A percentile compares a stretch with the other conserved stretches of the same genome.
phyloP scores from a whole-genome alignment of 1,140 invertebrate species.

The Cheumatopsyche charites region DNA sequence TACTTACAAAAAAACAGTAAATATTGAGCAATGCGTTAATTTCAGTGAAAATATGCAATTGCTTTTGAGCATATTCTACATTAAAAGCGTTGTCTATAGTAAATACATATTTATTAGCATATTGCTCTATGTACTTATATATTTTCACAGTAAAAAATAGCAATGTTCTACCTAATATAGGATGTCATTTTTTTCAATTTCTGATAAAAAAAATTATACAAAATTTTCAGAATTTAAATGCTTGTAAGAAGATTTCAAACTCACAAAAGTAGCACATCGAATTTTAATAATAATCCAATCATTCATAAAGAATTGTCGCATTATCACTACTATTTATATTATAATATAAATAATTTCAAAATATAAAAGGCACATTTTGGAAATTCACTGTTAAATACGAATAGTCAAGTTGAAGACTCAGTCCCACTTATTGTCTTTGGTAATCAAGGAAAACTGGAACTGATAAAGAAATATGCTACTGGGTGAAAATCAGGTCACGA shows the following conservation, averaged over 20 bases:
- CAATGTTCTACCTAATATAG: too few relatives aligned
- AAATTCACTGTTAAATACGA: neutral
- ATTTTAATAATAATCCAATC: neutral
- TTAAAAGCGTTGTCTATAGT: too few relatives aligned
- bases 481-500: slow-evolving; percentile 55
- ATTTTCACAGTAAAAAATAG: too few relatives aligned
- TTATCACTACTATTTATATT: too few relatives aligned
- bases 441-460: neutral
- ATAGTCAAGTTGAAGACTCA: neutral
- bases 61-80: too few relatives aligned
- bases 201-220: neutral
- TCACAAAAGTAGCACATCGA: slow-evolving; percentile 3
- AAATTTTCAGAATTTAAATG: neutral
- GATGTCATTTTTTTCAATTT: neutral
- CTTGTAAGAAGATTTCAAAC: neutral
- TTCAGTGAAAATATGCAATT: too few relatives aligned
- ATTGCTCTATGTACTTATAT: too few relatives aligned
- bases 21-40: too few relatives aligned
- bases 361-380: slow-evolving; percentile 12
- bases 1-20: too few relatives aligned
- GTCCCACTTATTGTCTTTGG: neutral
- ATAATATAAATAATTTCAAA: neutral
- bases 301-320: neutral
- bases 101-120: too few relatives aligned
- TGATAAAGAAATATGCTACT: too few relatives aligned